Evolutionary conservation across 2,888 invertebrate species (phyloP), one percentile per base, ranked within the genome.

Genomic region (Thymelicus lineola): DNA sequence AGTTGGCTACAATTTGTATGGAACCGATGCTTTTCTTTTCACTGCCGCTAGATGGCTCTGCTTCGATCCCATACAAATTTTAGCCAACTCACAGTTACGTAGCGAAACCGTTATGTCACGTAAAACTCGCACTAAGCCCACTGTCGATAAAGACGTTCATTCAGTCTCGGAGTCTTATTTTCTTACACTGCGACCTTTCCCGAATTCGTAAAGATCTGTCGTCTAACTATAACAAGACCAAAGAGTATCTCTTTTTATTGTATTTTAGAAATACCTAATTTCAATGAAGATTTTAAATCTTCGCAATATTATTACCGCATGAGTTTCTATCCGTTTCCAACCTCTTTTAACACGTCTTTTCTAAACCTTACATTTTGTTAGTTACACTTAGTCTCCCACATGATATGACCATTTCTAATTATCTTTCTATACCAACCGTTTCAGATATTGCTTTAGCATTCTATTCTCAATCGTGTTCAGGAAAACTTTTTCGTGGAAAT

Each of bases 201-300:
- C 58, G 62, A 64, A 64, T 69, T 69, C 63, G 69, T 69, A 69
- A 71, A 79, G 81, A 80, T 81, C 80, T 80, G 83, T 80, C 81
- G 81, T 80, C 76, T 80, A 81, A 84, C 82, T 83, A 85, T 82
- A 84, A 86, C 83, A 81, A 81, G 81, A 82, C 82, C 80, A 81
- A 84, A 82, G 80, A 77, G 78, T 77, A 76, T 75, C 76, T 77
- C 70, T 79, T 83, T 81, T 82, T 82, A 86, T 79, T 87, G 91
- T 91, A 92, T 92, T 93, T 92, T 89, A 83, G 82, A 92, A 91
- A 93, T 91, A 92, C 92, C 82, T 85, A 86, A 81, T 80, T 82
- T 84, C 84, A 82, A 81, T 83, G 89, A 89, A 91, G 93, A 93
- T 92, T 93, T 88, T 87, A 82, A 92, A 93, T 88, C 92, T 88